Conservation (phyloP, 2,888 invertebrate genomes). For the Synanthedon tipuliformis region DNA sequence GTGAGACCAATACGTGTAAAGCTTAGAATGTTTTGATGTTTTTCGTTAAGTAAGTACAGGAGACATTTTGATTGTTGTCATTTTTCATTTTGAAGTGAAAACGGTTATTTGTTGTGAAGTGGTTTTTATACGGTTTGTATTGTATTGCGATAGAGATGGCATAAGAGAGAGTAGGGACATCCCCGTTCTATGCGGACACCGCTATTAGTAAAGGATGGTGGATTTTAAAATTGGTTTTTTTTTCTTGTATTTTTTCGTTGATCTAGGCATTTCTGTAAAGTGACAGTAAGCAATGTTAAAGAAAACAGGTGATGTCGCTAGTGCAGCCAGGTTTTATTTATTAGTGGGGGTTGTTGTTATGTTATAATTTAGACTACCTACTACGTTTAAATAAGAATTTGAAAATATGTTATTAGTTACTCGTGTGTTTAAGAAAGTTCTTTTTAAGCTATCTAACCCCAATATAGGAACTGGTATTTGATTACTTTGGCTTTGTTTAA, state of each 20-base stretch:
- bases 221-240: background rate
- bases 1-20: background rate
- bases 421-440: constrained; percentile 52
- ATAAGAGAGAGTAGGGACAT: constrained; percentile 14
- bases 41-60: background rate
- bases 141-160: constrained; percentile 18
- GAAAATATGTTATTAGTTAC: constrained; percentile 49
- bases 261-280: background rate
- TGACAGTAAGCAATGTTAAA: background rate
- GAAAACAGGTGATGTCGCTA: constrained; percentile 7
- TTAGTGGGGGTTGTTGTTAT: constrained; percentile 61
- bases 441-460: constrained; percentile 54
- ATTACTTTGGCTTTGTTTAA: constrained; percentile 61
- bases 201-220: too few relatives aligned
- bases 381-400: constrained; percentile 53
- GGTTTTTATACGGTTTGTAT: constrained; percentile 35
- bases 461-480: constrained; percentile 51
- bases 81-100: constrained; percentile 10
- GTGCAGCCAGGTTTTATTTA: constrained; percentile 36
- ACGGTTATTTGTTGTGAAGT: constrained; percentile 19
- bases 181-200: background rate
- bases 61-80: background rate
- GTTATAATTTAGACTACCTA: constrained; percentile 56
- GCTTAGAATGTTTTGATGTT: background rate
- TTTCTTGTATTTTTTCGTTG: background rate